Percentiles rank a stretch among this genome's conserved stretches.
Conservation (phyloP, 2,797 vertebrate genomes). For the Artibeus jamaicensis region DNA sequence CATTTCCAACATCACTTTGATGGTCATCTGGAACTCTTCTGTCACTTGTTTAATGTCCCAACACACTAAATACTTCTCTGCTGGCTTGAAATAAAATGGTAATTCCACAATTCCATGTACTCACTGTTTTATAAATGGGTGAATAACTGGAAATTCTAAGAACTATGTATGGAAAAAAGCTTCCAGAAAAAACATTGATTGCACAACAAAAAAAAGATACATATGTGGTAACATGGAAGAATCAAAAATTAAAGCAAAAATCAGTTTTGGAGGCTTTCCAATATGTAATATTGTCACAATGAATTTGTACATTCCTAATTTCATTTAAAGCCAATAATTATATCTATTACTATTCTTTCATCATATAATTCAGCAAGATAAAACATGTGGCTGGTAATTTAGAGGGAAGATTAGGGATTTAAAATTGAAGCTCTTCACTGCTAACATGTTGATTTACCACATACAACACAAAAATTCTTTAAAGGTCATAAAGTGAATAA, state of each 20-base stretch:
- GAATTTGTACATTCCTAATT: background rate
- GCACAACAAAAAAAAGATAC: background rate
- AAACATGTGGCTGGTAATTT: background rate
- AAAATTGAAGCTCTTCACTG: background rate
- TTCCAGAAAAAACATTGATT: background rate
- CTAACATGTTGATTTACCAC: background rate
- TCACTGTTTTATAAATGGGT: background rate
- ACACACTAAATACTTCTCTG: background rate
- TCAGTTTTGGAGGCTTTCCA: background rate
- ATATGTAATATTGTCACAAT: background rate
- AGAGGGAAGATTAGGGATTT: background rate
- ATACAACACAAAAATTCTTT: background rate
- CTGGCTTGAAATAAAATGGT: conserved; percentile 35
- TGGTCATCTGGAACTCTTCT: background rate
- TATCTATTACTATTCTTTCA: background rate
- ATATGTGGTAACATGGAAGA: background rate
- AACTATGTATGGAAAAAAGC: background rate
- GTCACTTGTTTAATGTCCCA: background rate
- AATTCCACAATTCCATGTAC: background rate
- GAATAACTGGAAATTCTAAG: background rate
- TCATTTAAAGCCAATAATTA: background rate
- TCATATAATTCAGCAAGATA: background rate
- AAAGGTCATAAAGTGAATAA: background rate
- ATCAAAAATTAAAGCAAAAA: conserved; percentile 32
- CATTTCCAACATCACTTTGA: background rate